These are phyloP conservation scores for Osmerus mordax DNA, from an alignment of 2,113 vertebrate species.

Conservation along the genomic window DNA sequence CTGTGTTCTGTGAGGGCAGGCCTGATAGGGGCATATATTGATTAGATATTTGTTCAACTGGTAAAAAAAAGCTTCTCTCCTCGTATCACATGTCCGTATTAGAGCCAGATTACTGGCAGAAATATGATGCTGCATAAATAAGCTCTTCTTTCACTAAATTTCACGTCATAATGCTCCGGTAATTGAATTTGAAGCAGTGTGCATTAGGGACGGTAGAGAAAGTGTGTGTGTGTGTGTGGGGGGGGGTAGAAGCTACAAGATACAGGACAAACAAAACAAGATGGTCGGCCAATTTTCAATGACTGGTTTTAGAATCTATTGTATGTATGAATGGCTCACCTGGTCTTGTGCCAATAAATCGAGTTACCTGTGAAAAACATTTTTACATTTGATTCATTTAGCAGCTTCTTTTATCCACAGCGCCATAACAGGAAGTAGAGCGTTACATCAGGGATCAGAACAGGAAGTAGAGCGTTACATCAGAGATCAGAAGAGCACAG, in stretches of 20 bases:
- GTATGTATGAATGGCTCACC: too few species aligned
- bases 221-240: slow-evolving; percentile 45
- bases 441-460: too few species aligned
- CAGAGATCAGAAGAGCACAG: too few species aligned
- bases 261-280: slow-evolving; percentile 9
- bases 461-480: too few species aligned
- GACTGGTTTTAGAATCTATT: too few species aligned
- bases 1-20: background rate
- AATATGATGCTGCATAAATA: slow-evolving; percentile 70
- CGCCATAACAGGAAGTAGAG: too few species aligned
- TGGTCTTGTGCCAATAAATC: too few species aligned
- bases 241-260: slow-evolving; percentile 32
- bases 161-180: slow-evolving; percentile 65
- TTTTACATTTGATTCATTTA: too few species aligned
- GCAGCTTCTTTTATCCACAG: too few species aligned
- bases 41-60: slow-evolving; percentile 64
- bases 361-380: too few species aligned
- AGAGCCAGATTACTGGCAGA: slow-evolving; percentile 56
- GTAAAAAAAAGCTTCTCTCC: slow-evolving; percentile 42
- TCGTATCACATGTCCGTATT: slow-evolving; percentile 63
- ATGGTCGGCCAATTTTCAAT: too few species aligned
- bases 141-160: slow-evolving; percentile 60
- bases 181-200: slow-evolving; percentile 64
- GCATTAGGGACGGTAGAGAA: slow-evolving; percentile 65
- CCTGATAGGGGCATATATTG: slow-evolving; percentile 34